A percentile compares a stretch with the other conserved stretches of the same genome.
phyloP scores from a whole-genome alignment of 2,888 invertebrate genomes.

The Pilophorus perplexus region DNA sequence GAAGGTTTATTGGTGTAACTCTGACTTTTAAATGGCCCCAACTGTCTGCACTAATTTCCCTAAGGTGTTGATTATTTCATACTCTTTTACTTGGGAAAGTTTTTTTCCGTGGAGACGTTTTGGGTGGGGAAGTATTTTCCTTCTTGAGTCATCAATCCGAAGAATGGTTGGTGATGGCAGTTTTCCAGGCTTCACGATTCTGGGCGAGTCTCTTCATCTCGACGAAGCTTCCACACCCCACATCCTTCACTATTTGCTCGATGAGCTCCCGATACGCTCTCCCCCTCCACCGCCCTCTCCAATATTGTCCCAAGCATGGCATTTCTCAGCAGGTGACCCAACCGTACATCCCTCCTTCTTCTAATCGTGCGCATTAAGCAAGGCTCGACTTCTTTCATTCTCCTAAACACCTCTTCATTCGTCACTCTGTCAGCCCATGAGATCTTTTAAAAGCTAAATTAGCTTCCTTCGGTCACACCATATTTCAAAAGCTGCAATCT shows the following conservation, averaged over 20 bases:
- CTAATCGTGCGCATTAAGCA: neutral
- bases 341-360: neutral
- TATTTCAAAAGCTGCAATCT: neutral
- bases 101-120: no score
- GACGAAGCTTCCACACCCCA: neutral
- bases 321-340: neutral
- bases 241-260: neutral
- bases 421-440: no score
- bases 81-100: no score
- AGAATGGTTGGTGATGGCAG: neutral
- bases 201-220: neutral
- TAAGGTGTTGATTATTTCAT: no score
- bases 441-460: no score
- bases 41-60: no score
- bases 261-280: neutral
- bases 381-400: no score
- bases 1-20: no score
- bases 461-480: neutral
- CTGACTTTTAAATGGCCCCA: no score
- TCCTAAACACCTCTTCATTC: no score
- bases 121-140: no score
- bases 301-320: neutral
- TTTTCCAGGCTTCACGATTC: neutral
- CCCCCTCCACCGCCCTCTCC: neutral
- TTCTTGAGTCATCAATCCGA: no score